These are phyloP conservation scores for Onychostruthus taczanowskii DNA, from an alignment of 2,113 vertebrate genomes.

Conservation along the genomic window DNA sequence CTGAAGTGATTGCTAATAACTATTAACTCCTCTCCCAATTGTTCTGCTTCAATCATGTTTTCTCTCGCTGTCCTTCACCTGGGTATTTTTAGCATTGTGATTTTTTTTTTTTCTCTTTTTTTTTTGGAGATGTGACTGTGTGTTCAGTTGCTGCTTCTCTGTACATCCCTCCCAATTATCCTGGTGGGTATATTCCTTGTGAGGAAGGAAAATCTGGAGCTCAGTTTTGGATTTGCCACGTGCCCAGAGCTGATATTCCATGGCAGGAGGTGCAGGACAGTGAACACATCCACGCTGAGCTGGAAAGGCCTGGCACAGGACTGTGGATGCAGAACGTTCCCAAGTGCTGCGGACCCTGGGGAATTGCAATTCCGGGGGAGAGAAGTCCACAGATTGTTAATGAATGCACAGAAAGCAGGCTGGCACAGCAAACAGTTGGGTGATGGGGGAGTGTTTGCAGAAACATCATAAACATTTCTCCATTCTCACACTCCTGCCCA, in stretches of 20 bases:
- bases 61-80: constrained; percentile 56
- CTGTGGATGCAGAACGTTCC: not conserved
- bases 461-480: not conserved
- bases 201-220: not conserved
- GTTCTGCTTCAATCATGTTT: constrained; percentile 59
- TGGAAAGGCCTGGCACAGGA: not conserved
- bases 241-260: not conserved
- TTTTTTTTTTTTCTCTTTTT: not conserved
- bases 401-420: not conserved
- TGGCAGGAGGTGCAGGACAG: not conserved
- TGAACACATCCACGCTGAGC: not conserved
- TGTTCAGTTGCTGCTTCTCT: constrained; percentile 47
- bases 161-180: constrained; percentile 47
- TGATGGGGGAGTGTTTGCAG: not conserved
- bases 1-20: constrained; percentile 52
- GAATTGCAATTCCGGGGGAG: not conserved
- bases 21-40: constrained; percentile 61
- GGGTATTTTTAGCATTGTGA: constrained; percentile 44
- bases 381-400: not conserved
- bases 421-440: not conserved
- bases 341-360: not conserved
- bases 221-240: not conserved
- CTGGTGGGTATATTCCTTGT: constrained; percentile 30
- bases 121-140: not conserved
- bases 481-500: not conserved